Evolutionary conservation across 2,797 vertebrate genomes (phyloP).

Genomic region (Sebastes elongatus): DNA sequence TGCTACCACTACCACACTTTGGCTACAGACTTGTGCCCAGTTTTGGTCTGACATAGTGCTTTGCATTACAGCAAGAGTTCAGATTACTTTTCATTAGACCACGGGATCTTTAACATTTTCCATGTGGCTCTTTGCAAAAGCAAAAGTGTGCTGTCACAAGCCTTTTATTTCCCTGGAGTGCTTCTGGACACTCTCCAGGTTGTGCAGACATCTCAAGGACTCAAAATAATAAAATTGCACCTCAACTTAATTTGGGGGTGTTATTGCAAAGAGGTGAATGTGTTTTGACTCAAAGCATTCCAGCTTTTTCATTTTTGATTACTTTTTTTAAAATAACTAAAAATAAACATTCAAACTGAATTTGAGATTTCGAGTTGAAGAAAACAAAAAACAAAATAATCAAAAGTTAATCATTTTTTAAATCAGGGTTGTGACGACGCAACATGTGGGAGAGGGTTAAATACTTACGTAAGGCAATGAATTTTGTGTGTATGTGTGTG

Average conservation of each 20-base stretch:
- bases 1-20: background rate
- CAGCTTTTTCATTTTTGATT: background rate
- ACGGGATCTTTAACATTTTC: background rate
- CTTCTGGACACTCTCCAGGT: conserved; percentile 19
- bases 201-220: conserved; percentile 5
- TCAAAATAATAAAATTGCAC: conserved; percentile 7
- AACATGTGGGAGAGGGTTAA: background rate
- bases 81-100: background rate
- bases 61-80: background rate
- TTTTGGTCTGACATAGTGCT: background rate
- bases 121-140: background rate
- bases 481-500: background rate
- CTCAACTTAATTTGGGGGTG: conserved; percentile 4
- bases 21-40: background rate
- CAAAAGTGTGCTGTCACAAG: background rate
- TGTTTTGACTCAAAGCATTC: conserved; percentile 22
- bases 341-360: background rate
- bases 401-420: background rate
- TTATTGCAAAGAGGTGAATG: background rate
- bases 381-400: background rate
- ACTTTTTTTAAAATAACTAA: background rate
- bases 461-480: background rate
- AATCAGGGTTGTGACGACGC: background rate
- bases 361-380: background rate
- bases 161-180: conserved; percentile 29